Base-by-base conservation (phyloP, 2,888 invertebrate species). In the Melangyna quadrimaculata region DNA sequence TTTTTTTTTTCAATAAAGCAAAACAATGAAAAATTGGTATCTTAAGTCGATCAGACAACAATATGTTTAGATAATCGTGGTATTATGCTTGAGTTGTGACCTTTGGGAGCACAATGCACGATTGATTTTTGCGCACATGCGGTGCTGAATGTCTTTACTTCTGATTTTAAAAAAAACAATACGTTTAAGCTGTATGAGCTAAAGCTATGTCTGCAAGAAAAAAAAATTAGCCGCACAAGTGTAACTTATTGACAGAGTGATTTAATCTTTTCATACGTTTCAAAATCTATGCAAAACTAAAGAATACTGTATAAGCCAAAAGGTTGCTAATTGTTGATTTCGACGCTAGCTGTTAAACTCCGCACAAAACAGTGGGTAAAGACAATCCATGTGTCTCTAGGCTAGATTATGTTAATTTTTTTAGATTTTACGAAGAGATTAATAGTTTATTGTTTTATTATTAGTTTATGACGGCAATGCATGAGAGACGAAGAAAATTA, bases 311-410 rank as follows among this genome's bases (percentile, higher is more conserved):
- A n/a, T n/a, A 29, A 35, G 17, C 79, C 63, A 81, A 82, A 82
- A 57, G 77, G 72, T 69, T 57, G 67, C 77, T 82, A 82, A 82
- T 82, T 72, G 77, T 22, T 27, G 32, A 40, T 71, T 65, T 65
- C 63, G 65, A 40, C 37, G 48, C 48, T 53, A 55, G 48, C 48
- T 53, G 63, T 65, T 37, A 6, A 48, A 22, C 4, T 48, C 14
- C 6, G 8, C 2, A 12, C 10, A 17, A 63, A n/a, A 40, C 51
- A 45, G n/a, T 63, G 51, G 57, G 17, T 51, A 67, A 75, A 57
- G 24, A 43, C 57, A 40, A n/a, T 14, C 19, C 51, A 35, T 24
- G 40, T 51, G n/a, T 59, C 19, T 45, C 19, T 45, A 32, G 55
- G 17, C 12, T 10, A 10, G 45, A 69, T 73, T 79, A 79, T 79